phyloP scores from a whole-genome alignment of 2,888 invertebrate species.

The Escarpia spicata region DNA sequence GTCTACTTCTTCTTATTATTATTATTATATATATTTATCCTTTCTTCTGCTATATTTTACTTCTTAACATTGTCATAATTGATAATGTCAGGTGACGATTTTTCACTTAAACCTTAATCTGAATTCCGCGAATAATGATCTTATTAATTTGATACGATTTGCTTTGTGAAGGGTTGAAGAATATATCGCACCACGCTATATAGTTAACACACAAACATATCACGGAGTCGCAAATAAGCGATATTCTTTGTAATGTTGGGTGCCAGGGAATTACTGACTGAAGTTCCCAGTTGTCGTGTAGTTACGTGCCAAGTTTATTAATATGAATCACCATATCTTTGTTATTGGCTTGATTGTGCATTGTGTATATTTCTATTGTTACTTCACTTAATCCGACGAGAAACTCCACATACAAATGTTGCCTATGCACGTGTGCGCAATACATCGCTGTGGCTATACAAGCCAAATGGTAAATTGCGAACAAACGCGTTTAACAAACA shows the following conservation, averaged over 20 bases:
- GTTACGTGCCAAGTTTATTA: not conserved
- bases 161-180: too few relatives aligned
- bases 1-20: too few relatives aligned
- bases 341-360: not conserved
- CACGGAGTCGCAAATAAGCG: not conserved
- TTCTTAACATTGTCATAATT: too few relatives aligned
- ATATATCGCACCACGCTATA: not conserved
- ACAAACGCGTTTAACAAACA: not conserved
- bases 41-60: too few relatives aligned
- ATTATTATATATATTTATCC: too few relatives aligned
- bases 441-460: not conserved
- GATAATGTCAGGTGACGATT: too few relatives aligned
- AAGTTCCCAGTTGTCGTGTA: not conserved
- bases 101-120: too few relatives aligned
- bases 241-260: not conserved
- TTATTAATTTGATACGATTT: too few relatives aligned
- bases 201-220: not conserved
- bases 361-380: not conserved
- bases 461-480: not conserved
- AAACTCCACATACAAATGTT: not conserved
- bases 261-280: not conserved
- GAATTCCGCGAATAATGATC: too few relatives aligned
- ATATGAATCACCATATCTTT: not conserved
- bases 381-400: not conserved
- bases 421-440: not conserved